Conservation (phyloP, 2,113 vertebrate genomes). For the Dromaius novaehollandiae region DNA sequence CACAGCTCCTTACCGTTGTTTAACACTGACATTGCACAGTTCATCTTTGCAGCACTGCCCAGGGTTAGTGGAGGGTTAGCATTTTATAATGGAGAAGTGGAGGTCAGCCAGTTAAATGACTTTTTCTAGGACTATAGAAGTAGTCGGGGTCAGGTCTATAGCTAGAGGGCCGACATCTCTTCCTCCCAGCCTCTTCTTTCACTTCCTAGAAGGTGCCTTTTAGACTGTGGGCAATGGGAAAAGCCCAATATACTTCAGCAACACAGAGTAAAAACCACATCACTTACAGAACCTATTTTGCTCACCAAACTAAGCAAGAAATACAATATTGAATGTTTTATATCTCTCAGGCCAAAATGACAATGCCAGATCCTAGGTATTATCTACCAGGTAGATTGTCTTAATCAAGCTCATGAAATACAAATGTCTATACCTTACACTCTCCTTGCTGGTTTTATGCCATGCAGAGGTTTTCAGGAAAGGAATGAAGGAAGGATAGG, state of each 20-base stretch:
- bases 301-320: background rate
- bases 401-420: background rate
- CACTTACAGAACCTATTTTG: background rate
- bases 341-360: too few species aligned
- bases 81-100: background rate
- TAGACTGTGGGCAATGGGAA: background rate
- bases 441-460: background rate
- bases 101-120: background rate
- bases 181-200: accelerated
- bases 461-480: background rate
- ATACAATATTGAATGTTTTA: background rate
- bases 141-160: background rate
- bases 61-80: background rate
- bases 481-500: background rate
- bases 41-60: background rate
- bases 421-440: background rate
- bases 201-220: background rate
- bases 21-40: background rate
- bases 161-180: background rate
- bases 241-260: background rate
- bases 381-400: background rate
- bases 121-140: background rate
- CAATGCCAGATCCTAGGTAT: background rate
- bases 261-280: accelerated
- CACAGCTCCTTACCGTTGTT: background rate